phyloP scores from a whole-genome alignment of 2,797 vertebrate species.

The Eulemur rubriventer region DNA sequence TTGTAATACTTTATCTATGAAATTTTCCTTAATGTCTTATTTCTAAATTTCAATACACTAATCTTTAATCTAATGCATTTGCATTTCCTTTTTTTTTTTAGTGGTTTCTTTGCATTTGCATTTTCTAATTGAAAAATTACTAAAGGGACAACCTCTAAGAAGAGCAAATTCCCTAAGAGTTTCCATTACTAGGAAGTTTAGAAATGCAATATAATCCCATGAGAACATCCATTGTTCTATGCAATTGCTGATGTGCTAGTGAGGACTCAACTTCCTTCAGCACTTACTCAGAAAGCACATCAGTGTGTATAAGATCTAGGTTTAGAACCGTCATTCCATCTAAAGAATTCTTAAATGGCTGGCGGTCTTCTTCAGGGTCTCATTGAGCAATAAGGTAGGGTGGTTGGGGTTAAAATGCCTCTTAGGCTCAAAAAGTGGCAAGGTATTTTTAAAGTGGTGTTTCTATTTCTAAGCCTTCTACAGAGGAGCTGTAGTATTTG shows the following conservation, averaged over 20 bases:
- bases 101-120: not conserved
- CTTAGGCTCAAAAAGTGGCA: slow-evolving; percentile 5
- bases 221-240: not conserved
- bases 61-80: not conserved
- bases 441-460: not conserved
- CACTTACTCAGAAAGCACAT: not conserved
- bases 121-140: not conserved
- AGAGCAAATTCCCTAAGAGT: not conserved
- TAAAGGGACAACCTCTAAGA: not conserved
- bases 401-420: not conserved
- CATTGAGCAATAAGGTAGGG: not conserved
- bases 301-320: not conserved
- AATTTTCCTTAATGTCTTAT: not conserved
- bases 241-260: not conserved
- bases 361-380: not conserved
- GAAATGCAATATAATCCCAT: not conserved
- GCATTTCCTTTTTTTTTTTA: not conserved
- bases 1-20: not conserved
- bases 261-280: not conserved
- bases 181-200: not conserved
- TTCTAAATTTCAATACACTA: not conserved
- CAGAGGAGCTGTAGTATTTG: slow-evolving; percentile 13
- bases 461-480: slow-evolving; percentile 40
- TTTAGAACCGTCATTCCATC: not conserved
- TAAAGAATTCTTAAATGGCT: not conserved